A percentile compares a stretch with the other conserved stretches of the same genome.
These are phyloP conservation scores for Euwallacea fornicatus DNA, from an alignment of 1,140 invertebrate species.

Conservation along the genomic window DNA sequence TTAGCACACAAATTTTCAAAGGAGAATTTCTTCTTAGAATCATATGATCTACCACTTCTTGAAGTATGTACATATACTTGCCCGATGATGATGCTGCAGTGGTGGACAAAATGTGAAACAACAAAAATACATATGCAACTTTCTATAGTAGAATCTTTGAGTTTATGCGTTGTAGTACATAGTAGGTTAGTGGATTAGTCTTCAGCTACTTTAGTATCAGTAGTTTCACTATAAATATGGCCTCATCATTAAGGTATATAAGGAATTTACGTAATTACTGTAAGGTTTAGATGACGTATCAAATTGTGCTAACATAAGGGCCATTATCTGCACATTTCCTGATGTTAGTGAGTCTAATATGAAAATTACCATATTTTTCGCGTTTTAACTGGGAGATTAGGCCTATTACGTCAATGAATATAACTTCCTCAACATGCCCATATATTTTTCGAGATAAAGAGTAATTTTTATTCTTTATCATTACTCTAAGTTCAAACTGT, in stretches of 20 bases:
- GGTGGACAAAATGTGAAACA: too few relatives aligned
- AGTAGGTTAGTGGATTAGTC: background rate
- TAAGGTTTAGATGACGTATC: background rate
- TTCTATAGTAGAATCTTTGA: background rate
- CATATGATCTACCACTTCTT: too few relatives aligned
- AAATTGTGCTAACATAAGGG: conserved; percentile 33
- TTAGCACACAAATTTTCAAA: too few relatives aligned
- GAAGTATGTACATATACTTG: too few relatives aligned
- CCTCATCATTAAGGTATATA: background rate
- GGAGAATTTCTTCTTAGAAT: too few relatives aligned
- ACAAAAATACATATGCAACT: background rate
- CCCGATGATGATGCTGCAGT: too few relatives aligned
- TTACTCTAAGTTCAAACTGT: conserved; percentile 13
- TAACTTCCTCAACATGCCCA: conserved; percentile 28
- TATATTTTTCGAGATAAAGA: conserved; percentile 23
- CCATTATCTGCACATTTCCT: conserved; percentile 35
- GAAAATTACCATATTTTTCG: conserved; percentile 31
- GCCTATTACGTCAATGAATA: conserved; percentile 20
- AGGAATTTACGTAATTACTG: background rate
- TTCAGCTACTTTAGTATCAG: background rate
- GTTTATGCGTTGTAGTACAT: background rate
- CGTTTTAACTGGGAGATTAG: conserved; percentile 23
- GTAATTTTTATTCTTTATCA: background rate
- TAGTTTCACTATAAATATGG: conserved; percentile 1
- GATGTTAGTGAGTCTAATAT: conserved; percentile 20